Evolutionary conservation across 2,797 vertebrate genomes (phyloP).

Genomic region (Gadopsis bispinosus): DNA sequence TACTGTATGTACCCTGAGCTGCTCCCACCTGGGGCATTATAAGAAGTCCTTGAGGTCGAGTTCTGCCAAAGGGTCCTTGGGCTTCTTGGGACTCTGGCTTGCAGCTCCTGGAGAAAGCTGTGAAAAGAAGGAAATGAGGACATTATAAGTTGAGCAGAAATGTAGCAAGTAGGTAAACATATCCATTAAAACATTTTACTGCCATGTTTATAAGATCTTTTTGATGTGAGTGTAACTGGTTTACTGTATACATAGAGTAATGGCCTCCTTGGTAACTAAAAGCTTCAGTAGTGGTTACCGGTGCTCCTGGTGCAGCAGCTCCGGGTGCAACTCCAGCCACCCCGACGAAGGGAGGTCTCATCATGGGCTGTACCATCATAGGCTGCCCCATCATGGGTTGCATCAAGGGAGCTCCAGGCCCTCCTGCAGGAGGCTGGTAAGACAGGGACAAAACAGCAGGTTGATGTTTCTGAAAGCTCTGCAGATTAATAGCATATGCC

Average conservation of each 20-base stretch:
- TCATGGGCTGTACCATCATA: slow-evolving; percentile 93
- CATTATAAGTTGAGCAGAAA: neutral
- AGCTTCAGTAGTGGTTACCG: slow-evolving; percentile 78
- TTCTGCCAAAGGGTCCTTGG: slow-evolving; percentile 99
- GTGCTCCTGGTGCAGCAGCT: slow-evolving; percentile 87
- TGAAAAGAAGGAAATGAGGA: slow-evolving; percentile 6
- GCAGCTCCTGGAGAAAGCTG: slow-evolving; percentile 95
- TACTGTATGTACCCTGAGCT: slow-evolving; percentile 2
- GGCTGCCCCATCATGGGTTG: slow-evolving; percentile 92
- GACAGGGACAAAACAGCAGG: neutral
- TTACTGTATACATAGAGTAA: neutral
- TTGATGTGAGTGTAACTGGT: neutral
- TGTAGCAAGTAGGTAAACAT: neutral
- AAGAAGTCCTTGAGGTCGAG: slow-evolving; percentile 99
- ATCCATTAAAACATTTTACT: neutral
- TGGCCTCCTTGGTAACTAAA: neutral
- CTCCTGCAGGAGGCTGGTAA: slow-evolving; percentile 88
- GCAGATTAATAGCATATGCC: neutral
- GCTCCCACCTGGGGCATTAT: slow-evolving; percentile 89
- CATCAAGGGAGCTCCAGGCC: slow-evolving; percentile 93
- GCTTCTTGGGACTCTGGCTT: slow-evolving; percentile 97
- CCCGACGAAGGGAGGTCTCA: slow-evolving; percentile 92
- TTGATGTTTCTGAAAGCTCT: neutral
- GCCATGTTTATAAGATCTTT: neutral
- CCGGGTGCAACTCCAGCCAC: slow-evolving; percentile 81